These are phyloP conservation scores for Theonella swinhoei DNA, from an alignment of 37 sponge, comb jelly and placozoan species.

Conservation along the genomic window DNA sequence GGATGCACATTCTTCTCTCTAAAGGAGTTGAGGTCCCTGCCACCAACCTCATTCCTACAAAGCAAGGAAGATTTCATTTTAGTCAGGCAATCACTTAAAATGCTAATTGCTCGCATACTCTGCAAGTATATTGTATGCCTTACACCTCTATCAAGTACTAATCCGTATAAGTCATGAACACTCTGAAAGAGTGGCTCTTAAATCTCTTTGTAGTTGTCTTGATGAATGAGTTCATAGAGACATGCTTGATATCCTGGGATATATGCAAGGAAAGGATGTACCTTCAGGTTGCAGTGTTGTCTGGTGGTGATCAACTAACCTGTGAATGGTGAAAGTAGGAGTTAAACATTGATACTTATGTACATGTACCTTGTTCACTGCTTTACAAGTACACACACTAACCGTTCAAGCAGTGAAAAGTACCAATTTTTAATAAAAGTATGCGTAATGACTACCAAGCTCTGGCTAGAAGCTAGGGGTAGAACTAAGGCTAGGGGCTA, in stretches of 20 bases:
- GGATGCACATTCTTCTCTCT: no score
- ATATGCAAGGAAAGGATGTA: slow-evolving; percentile 6
- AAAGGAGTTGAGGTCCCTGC: background rate
- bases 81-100: background rate
- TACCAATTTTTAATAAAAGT: no score
- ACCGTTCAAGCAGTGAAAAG: no score
- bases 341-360: no score
- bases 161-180: slow-evolving; percentile 17
- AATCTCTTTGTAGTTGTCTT: slow-evolving; percentile 29
- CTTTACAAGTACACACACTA: no score
- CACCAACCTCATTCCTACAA: slow-evolving; percentile 5
- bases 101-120: slow-evolving; percentile 4
- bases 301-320: slow-evolving; percentile 37
- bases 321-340: slow-evolving; percentile 5
- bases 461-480: no score
- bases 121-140: slow-evolving; percentile 6
- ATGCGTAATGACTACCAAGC: no score
- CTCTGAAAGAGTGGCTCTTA: slow-evolving; percentile 19
- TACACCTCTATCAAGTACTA: background rate
- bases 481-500: no score
- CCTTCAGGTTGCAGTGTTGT: background rate
- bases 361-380: no score
- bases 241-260: slow-evolving; percentile 37
- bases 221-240: slow-evolving; percentile 12
- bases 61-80: background rate